These are phyloP conservation scores for Brachypalpus laphriformis DNA, from an alignment of 2,888 invertebrate species.

Conservation along the genomic window DNA sequence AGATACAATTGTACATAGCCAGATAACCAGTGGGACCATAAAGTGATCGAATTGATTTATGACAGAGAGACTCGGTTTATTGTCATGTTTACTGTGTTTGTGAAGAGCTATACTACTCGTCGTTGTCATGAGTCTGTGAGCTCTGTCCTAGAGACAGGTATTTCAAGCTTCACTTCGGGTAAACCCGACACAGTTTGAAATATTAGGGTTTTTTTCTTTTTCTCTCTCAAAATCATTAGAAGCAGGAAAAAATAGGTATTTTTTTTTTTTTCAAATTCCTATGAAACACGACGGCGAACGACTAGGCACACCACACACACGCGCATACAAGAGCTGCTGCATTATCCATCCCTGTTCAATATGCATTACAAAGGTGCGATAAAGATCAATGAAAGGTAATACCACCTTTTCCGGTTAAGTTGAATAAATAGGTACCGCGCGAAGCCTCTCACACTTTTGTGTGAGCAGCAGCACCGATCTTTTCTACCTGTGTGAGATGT, in stretches of 20 bases:
- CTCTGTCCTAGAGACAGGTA: conserved; percentile 49
- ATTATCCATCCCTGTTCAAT: conserved; percentile 70
- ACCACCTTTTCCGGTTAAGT: conserved; percentile 72
- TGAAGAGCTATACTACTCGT: conserved; percentile 36
- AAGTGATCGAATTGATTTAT: conserved; percentile 71
- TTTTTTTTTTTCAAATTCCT: conserved; percentile 67
- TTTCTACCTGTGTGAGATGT: conserved; percentile 44
- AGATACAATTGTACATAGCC: conserved; percentile 56
- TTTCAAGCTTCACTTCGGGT: conserved; percentile 52
- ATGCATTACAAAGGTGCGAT: conserved; percentile 72
- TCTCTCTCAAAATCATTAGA: conserved; percentile 19
- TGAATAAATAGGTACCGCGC: conserved; percentile 63
- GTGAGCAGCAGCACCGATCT: conserved; percentile 43
- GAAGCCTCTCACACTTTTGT: conserved; percentile 54
- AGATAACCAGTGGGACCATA: conserved; percentile 48
- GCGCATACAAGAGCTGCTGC: conserved; percentile 43
- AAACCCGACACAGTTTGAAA: conserved; percentile 46
- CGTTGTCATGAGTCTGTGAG: not conserved
- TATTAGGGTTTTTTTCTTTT: conserved; percentile 27
- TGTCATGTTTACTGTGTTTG: conserved; percentile 62
- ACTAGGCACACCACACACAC: conserved; percentile 16
- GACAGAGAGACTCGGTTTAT: conserved; percentile 48
- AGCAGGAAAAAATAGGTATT: conserved; percentile 15
- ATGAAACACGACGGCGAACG: conserved; percentile 49
- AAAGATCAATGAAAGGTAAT: conserved; percentile 73